These are phyloP conservation scores for Bufo bufo DNA, from an alignment of 2,113 vertebrate species.

Conservation along the genomic window DNA sequence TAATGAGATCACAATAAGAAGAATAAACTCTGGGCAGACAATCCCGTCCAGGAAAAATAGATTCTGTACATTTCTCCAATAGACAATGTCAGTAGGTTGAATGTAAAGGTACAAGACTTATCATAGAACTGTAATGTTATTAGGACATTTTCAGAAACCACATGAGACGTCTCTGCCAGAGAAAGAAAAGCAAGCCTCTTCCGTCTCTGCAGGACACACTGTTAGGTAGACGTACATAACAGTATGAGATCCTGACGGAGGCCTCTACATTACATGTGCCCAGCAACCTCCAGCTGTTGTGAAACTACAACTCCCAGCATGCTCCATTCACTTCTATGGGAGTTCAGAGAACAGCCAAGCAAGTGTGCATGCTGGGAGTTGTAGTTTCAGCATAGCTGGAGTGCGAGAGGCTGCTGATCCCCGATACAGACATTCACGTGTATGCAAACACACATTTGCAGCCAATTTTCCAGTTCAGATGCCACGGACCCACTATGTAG, in stretches of 20 bases:
- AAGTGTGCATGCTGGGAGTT: too few species aligned
- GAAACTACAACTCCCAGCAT: too few species aligned
- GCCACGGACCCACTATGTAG: too few species aligned
- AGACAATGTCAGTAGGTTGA: slow-evolving; percentile 8
- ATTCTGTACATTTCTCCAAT: background rate
- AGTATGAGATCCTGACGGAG: slow-evolving; percentile 3
- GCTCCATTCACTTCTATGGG: too few species aligned
- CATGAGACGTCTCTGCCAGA: background rate
- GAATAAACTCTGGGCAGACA: background rate
- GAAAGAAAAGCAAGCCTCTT: slow-evolving; percentile 3
- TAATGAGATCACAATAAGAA: background rate
- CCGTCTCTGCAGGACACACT: background rate
- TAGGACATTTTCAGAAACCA: slow-evolving; percentile 14
- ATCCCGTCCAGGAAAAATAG: background rate
- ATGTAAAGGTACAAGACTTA: background rate
- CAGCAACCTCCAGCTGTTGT: too few species aligned
- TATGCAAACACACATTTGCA: too few species aligned
- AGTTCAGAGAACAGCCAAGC: too few species aligned
- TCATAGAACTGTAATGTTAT: slow-evolving; percentile 16
- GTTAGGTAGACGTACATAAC: background rate
- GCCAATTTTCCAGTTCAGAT: too few species aligned
- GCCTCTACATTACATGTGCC: background rate
- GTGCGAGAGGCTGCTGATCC: too few species aligned
- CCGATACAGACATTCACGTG: too few species aligned
- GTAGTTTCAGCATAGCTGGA: too few species aligned